A percentile compares a stretch with the other conserved stretches of the same genome.
Conservation (phyloP, 1,140 invertebrate genomes). For the Ips typographus region DNA sequence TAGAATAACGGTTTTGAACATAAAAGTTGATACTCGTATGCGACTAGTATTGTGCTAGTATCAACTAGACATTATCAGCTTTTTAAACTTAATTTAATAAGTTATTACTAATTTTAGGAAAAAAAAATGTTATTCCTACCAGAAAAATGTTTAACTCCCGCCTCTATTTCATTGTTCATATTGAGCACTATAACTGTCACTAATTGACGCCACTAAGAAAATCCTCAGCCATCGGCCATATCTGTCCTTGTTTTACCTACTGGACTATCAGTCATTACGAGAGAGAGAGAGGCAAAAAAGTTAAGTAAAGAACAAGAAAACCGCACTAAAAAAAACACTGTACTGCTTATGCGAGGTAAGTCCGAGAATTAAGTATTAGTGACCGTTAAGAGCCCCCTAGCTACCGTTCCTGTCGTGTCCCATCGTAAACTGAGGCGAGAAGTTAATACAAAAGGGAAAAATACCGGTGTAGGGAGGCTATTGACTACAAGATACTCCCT, state of each 20-base stretch:
- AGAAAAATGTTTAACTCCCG: conserved; percentile 33
- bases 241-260: neutral
- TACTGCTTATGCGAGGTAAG: conserved; percentile 3
- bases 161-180: conserved; percentile 38
- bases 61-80: too few species aligned
- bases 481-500: conserved; percentile 50
- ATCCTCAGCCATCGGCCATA: neutral
- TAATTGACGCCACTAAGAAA: neutral
- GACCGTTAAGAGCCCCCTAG: conserved; percentile 17
- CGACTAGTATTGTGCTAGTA: too few species aligned
- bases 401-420: conserved; percentile 33
- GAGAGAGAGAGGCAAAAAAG: too few species aligned
- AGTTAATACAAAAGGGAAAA: conserved; percentile 38
- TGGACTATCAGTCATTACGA: too few species aligned
- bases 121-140: conserved; percentile 5
- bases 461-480: conserved; percentile 36
- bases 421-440: conserved; percentile 34
- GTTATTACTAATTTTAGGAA: too few species aligned
- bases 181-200: conserved; percentile 27
- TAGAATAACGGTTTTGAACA: too few species aligned
- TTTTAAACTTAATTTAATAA: too few species aligned
- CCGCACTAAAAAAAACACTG: neutral
- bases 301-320: neutral
- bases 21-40: too few species aligned
- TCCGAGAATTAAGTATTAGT: neutral